Conservation (phyloP, 2,797 vertebrate genomes). For the Australoheros facetus region DNA sequence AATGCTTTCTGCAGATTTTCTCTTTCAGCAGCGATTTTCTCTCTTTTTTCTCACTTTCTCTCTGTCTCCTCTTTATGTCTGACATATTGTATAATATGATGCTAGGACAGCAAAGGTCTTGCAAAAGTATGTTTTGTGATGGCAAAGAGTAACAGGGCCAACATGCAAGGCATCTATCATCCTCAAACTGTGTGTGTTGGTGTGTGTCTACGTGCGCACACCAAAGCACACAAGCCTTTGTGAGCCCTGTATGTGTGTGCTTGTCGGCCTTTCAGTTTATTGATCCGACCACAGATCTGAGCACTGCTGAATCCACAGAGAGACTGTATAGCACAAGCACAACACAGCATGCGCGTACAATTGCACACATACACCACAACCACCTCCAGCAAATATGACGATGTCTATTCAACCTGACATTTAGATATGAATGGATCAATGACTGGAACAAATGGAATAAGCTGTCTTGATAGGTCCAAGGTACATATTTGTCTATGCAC, state of each 20-base stretch:
- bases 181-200: slow-evolving; percentile 3
- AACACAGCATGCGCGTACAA: background rate
- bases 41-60: slow-evolving; percentile 2
- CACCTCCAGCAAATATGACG: slow-evolving; percentile 53
- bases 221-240: background rate
- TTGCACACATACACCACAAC: background rate
- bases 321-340: slow-evolving; percentile 39
- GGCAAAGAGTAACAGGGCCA: slow-evolving; percentile 65
- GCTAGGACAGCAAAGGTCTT: slow-evolving; percentile 47
- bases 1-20: slow-evolving; percentile 45
- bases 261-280: slow-evolving; percentile 63
- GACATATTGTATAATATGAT: slow-evolving; percentile 49
- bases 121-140: slow-evolving; percentile 45
- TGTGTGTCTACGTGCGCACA: background rate
- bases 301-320: slow-evolving; percentile 37
- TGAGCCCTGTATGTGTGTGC: slow-evolving; percentile 5
- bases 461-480: slow-evolving; percentile 47
- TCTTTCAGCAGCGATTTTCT: slow-evolving; percentile 9
- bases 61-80: slow-evolving; percentile 4
- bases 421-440: slow-evolving; percentile 73
- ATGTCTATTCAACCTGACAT: slow-evolving; percentile 69
- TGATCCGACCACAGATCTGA: slow-evolving; percentile 50
- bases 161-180: slow-evolving; percentile 67
- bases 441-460: slow-evolving; percentile 67
- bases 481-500: slow-evolving; percentile 28